A percentile compares a stretch with the other conserved stretches of the same genome.
These are phyloP conservation scores for Lithobates sylvaticus DNA, from an alignment of 2,797 vertebrate species.

Conservation along the genomic window DNA sequence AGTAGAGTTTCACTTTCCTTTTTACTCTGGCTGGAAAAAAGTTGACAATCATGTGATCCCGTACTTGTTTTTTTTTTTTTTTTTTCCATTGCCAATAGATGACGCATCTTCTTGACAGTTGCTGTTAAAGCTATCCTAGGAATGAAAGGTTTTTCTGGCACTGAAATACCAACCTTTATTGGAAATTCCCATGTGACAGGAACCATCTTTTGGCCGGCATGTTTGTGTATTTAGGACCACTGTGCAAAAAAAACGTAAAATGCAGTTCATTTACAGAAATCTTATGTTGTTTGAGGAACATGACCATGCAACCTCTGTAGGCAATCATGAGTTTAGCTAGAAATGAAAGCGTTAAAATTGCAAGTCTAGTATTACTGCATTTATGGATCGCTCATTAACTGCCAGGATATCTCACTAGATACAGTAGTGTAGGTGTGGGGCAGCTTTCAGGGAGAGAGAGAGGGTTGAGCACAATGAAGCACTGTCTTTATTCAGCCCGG, in stretches of 20 bases:
- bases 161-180: not conserved
- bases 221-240: not conserved
- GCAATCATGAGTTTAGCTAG: not conserved
- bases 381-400: conserved; percentile 48
- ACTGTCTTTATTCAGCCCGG: conserved; percentile 46
- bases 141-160: not conserved
- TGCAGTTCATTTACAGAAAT: not conserved
- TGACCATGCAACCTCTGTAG: not conserved
- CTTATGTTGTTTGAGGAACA: not conserved
- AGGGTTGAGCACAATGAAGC: conserved; percentile 45
- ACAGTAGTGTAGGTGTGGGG: conserved; percentile 53
- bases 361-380: conserved; percentile 43
- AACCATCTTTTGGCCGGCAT: not conserved
- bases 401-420: conserved; percentile 51
- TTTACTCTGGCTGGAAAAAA: not conserved
- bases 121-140: no score
- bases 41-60: no score
- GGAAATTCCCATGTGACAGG: not conserved
- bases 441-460: conserved; percentile 27
- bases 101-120: no score
- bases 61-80: no score
- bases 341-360: conserved; percentile 28
- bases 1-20: not conserved
- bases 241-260: not conserved
- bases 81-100: no score